These are phyloP conservation scores for Halotydeus destructor DNA, from an alignment of 1,140 invertebrate species.

Conservation along the genomic window DNA sequence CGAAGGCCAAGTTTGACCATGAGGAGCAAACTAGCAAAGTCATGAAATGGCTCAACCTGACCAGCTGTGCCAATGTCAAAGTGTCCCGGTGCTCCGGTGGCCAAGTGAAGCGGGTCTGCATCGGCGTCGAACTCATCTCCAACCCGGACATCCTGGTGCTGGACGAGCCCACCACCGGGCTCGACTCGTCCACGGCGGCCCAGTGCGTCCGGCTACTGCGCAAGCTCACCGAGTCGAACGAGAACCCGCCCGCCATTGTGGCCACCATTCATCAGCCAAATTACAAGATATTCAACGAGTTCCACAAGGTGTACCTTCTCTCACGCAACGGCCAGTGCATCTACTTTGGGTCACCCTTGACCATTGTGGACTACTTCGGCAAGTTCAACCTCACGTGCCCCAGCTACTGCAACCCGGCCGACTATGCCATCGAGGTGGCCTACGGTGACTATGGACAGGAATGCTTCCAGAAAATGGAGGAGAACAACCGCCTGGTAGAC, in stretches of 20 bases:
- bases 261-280: slow-evolving; percentile 94
- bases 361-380: slow-evolving; percentile 25
- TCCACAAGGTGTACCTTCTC: slow-evolving; percentile 35
- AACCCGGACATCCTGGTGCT: slow-evolving; percentile 94
- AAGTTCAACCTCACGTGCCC: slow-evolving; percentile 46
- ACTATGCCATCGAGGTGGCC: slow-evolving; percentile 34
- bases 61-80: too few relatives aligned
- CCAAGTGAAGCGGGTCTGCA: slow-evolving; percentile 73
- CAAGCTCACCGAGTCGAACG: not conserved
- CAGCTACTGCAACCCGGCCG: slow-evolving; percentile 82
- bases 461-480: slow-evolving; percentile 3
- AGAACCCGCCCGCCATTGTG: slow-evolving; percentile 49
- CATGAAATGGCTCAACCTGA: too few relatives aligned
- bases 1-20: too few relatives aligned
- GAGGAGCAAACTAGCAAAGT: too few relatives aligned
- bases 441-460: slow-evolving; percentile 12
- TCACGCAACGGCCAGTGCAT: slow-evolving; percentile 4
- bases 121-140: slow-evolving; percentile 81
- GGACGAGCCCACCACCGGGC: slow-evolving; percentile 74
- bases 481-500: not conserved
- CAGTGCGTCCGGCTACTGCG: slow-evolving; percentile 33
- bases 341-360: slow-evolving; percentile 42
- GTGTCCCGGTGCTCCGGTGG: too few relatives aligned
- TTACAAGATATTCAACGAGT: slow-evolving; percentile 82
- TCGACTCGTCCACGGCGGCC: slow-evolving; percentile 61